phyloP scores from a whole-genome alignment of 2,113 vertebrate species.

The Leiothrix lutea region DNA sequence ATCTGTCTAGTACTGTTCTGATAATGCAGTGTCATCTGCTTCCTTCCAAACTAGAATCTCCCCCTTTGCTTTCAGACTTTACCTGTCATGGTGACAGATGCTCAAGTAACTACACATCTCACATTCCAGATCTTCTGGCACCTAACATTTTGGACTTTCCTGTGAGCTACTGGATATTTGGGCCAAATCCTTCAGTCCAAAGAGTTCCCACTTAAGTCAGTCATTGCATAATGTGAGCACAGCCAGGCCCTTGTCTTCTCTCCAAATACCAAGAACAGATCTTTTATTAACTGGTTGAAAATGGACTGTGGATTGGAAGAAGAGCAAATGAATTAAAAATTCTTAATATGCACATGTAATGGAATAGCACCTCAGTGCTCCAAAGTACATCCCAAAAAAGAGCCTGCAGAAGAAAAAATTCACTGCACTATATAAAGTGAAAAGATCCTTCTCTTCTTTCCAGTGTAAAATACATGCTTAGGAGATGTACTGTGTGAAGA shows the following conservation, averaged over 20 bases:
- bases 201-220: neutral
- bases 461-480: neutral
- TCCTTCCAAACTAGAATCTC: neutral
- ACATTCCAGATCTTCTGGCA: neutral
- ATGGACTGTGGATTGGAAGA: neutral
- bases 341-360: neutral
- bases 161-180: neutral
- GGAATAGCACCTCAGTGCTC: neutral
- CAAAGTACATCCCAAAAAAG: neutral
- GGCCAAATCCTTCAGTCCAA: neutral
- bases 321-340: neutral
- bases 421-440: neutral
- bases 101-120: neutral
- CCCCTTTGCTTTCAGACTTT: neutral
- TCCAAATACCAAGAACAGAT: neutral
- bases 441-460: neutral
- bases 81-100: neutral
- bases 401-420: neutral
- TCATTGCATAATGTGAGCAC: neutral
- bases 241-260: neutral
- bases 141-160: neutral
- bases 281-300: neutral
- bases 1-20: neutral
- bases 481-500: neutral
- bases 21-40: neutral